A percentile compares a stretch with the other conserved stretches of the same genome.
Evolutionary conservation across 2,888 invertebrate genomes (phyloP).

Genomic region (Apantesis nais): DNA sequence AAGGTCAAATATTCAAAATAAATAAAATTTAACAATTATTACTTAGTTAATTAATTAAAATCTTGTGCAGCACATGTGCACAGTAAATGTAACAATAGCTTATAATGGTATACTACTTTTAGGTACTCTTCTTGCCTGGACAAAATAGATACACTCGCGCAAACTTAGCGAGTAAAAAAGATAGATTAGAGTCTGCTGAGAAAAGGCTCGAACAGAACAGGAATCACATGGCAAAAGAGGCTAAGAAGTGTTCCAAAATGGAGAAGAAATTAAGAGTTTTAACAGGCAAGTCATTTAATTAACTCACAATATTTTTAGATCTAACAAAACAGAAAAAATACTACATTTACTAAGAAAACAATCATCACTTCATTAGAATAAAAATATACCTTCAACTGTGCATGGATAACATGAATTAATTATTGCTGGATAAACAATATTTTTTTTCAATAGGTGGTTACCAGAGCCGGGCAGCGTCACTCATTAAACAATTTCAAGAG

Average conservation of each 20-base stretch:
- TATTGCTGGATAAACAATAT: not conserved
- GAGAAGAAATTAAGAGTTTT: slow-evolving; percentile 98
- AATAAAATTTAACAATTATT: not conserved
- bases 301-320: not conserved
- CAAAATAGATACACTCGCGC: slow-evolving; percentile 97
- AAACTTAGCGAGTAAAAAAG: slow-evolving; percentile 97
- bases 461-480: slow-evolving; percentile 89
- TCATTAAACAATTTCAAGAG: slow-evolving; percentile 95
- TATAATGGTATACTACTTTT: slow-evolving; percentile 31
- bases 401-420: not conserved
- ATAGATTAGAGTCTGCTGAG: slow-evolving; percentile 96
- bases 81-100: not conserved
- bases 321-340: not conserved
- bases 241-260: slow-evolving; percentile 98
- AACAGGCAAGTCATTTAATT: slow-evolving; percentile 84
- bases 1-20: not conserved
- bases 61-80: not conserved
- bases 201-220: slow-evolving; percentile 97
- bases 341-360: not conserved
- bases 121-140: slow-evolving; percentile 95
- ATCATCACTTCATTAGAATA: not conserved
- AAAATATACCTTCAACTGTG: not conserved
- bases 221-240: slow-evolving; percentile 98
- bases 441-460: slow-evolving; percentile 67
- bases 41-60: not conserved